Conservation (phyloP, 92 coral and sea anemone genomes). For the Isaurus tuberculatus region DNA sequence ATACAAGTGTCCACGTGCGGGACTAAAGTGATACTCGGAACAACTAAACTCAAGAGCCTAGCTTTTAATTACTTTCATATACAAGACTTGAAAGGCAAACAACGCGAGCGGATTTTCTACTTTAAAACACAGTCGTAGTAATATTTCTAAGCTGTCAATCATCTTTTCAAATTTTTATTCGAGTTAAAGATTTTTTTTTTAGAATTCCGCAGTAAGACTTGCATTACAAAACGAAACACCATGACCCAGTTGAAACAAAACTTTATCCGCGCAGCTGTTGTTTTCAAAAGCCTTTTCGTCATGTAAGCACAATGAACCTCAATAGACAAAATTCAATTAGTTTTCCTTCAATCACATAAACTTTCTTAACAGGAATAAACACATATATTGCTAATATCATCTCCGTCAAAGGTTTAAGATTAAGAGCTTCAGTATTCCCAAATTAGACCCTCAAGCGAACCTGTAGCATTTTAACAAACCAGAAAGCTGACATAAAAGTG, state of each 20-base stretch:
- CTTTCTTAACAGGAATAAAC: slow-evolving; percentile 37
- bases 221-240: slow-evolving; percentile 49
- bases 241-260: slow-evolving; percentile 34
- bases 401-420: slow-evolving; percentile 16
- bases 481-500: neutral
- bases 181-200: slow-evolving; percentile 33
- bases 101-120: slow-evolving; percentile 44
- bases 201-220: slow-evolving; percentile 37
- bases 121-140: slow-evolving; percentile 18
- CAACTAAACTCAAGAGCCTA: slow-evolving; percentile 7
- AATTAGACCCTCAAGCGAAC: slow-evolving; percentile 5
- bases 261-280: slow-evolving; percentile 48
- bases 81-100: slow-evolving; percentile 42
- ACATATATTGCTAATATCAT: slow-evolving; percentile 45
- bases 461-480: slow-evolving; percentile 7
- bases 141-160: slow-evolving; percentile 38
- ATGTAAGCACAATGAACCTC: slow-evolving; percentile 41
- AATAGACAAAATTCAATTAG: slow-evolving; percentile 55
- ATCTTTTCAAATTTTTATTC: slow-evolving; percentile 37
- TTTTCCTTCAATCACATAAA: slow-evolving; percentile 36
- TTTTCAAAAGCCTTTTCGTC: slow-evolving; percentile 36
- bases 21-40: slow-evolving; percentile 23
- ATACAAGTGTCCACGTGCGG: slow-evolving; percentile 30
- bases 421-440: neutral
- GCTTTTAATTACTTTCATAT: slow-evolving; percentile 36